These are phyloP conservation scores for Bambusicola thoracicus DNA, from an alignment of 2,113 vertebrate genomes.

Conservation along the genomic window DNA sequence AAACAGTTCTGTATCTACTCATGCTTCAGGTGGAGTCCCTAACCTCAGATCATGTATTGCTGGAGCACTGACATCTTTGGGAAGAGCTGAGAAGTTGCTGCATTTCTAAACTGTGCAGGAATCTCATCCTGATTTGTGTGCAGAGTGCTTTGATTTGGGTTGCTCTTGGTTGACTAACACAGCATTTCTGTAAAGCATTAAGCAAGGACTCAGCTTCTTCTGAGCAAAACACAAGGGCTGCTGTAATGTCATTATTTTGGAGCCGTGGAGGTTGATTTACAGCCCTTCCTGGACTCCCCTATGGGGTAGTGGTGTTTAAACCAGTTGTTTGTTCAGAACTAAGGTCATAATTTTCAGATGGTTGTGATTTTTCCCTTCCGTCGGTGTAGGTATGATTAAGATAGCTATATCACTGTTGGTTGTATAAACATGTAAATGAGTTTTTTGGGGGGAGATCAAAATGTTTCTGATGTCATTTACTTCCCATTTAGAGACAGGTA, in stretches of 20 bases:
- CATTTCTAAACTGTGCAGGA: background rate
- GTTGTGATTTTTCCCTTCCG: background rate
- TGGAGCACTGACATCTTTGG: background rate
- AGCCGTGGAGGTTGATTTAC: accelerated
- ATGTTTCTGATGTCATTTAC: background rate
- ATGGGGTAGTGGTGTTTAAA: background rate
- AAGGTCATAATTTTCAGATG: background rate
- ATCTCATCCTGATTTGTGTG: too few relatives aligned
- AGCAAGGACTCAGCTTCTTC: background rate
- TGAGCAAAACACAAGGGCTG: background rate
- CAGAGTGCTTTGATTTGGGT: background rate
- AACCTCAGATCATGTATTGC: background rate
- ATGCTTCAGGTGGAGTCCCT: background rate
- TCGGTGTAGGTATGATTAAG: background rate
- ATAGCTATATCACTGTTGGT: background rate
- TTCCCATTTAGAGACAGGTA: background rate
- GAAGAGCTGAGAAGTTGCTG: background rate
- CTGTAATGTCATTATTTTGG: background rate
- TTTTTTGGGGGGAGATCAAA: background rate
- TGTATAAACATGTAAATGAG: background rate
- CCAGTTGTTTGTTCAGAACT: background rate
- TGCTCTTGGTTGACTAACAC: background rate
- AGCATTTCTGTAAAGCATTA: background rate
- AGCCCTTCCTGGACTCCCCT: background rate
- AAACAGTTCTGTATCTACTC: background rate